Conservation (phyloP, 2,113 vertebrate genomes). For the Phylloscopus trochiloides region DNA sequence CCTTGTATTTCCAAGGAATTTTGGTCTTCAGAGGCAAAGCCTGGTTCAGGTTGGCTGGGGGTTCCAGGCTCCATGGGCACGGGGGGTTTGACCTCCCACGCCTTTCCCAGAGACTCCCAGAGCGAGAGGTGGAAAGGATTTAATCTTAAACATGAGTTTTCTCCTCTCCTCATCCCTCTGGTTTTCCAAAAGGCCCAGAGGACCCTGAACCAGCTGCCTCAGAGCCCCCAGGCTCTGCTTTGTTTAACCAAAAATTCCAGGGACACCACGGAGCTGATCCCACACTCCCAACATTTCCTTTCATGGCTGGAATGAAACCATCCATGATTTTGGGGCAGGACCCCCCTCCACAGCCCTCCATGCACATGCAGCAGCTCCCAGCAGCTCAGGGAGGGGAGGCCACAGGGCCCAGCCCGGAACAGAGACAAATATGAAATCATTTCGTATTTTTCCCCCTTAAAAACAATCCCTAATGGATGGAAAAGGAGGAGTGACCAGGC, state of each 20-base stretch:
- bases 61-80: background rate
- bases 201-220: background rate
- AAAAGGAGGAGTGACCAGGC: background rate
- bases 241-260: background rate
- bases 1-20: background rate
- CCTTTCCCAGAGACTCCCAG: fast-evolving
- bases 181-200: background rate
- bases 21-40: background rate
- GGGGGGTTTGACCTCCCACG: fast-evolving
- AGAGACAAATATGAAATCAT: background rate
- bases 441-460: background rate
- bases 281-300: background rate
- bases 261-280: background rate
- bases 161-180: background rate
- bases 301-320: background rate
- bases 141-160: background rate
- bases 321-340: background rate
- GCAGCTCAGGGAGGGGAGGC: background rate
- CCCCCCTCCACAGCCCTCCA: background rate
- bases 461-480: background rate
- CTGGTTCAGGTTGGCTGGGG: background rate
- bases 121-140: fast-evolving
- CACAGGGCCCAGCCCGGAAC: background rate
- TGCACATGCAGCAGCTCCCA: background rate
- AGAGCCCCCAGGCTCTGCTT: background rate